phyloP scores from a whole-genome alignment of 2,888 invertebrate genomes.

The Epinotia bilunana region DNA sequence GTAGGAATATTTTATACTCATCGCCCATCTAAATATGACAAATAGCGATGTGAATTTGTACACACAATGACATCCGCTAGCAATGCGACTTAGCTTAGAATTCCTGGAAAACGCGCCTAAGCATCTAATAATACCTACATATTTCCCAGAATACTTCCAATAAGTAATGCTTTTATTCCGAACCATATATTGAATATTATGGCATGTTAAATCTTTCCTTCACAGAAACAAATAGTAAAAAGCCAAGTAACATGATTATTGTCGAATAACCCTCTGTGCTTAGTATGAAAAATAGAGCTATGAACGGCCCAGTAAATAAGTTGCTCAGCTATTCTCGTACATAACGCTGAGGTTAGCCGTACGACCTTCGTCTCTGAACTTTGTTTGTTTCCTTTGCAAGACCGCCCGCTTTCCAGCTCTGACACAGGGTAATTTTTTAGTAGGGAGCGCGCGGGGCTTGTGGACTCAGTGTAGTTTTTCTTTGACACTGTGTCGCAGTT shows the following conservation, averaged over 20 bases:
- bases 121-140: background rate
- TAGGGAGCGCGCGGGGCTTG: background rate
- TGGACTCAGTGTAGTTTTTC: background rate
- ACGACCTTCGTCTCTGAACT: constrained; percentile 42
- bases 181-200: background rate
- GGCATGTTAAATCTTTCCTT: background rate
- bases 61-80: no score
- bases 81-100: background rate
- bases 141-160: background rate
- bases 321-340: constrained; percentile 52
- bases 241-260: constrained; percentile 49
- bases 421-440: background rate
- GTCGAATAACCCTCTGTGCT: constrained; percentile 48
- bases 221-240: constrained; percentile 15
- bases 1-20: no score
- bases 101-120: background rate
- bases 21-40: no score
- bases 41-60: no score
- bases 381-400: constrained; percentile 51
- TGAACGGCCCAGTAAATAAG: constrained; percentile 54
- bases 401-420: constrained; percentile 23
- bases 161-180: background rate
- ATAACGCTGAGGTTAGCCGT: constrained; percentile 50
- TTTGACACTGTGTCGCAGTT: constrained; percentile 3
- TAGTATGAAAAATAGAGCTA: constrained; percentile 54